A percentile compares a stretch with the other conserved stretches of the same genome.
Conservation (phyloP, 2,888 invertebrate species). For the Lysandra bellargus region DNA sequence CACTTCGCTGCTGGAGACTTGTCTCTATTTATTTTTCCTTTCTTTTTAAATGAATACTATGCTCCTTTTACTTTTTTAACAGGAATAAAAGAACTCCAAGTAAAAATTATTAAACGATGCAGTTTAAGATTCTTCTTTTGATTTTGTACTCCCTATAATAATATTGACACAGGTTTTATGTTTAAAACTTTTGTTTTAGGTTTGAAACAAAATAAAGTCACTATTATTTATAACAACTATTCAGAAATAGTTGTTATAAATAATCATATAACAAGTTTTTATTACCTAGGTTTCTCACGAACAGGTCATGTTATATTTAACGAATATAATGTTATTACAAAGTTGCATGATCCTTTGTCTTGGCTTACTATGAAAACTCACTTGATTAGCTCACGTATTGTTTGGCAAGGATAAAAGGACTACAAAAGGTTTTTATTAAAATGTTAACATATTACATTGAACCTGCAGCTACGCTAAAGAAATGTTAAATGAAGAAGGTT, state of each 20-base stretch:
- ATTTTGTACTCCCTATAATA: background rate
- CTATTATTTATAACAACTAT: too few species aligned
- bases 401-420: conserved; percentile 5
- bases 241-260: background rate
- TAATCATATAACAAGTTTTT: background rate
- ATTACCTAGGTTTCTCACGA: conserved; percentile 2
- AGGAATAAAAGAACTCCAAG: background rate
- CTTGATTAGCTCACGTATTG: conserved; percentile 10
- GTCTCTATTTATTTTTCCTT: conserved; percentile 57
- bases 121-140: background rate
- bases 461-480: background rate
- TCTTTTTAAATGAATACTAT: conserved; percentile 42
- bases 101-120: background rate
- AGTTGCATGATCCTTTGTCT: conserved; percentile 24
- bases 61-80: background rate
- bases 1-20: conserved; percentile 70
- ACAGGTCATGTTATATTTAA: background rate
- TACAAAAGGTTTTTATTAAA: background rate
- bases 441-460: background rate
- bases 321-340: conserved; percentile 16
- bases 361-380: background rate
- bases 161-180: background rate
- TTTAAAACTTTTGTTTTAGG: background rate
- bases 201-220: background rate
- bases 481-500: background rate